These are phyloP conservation scores for Iselma pallidipennis DNA, from an alignment of 2,888 invertebrate genomes.

Conservation along the genomic window DNA sequence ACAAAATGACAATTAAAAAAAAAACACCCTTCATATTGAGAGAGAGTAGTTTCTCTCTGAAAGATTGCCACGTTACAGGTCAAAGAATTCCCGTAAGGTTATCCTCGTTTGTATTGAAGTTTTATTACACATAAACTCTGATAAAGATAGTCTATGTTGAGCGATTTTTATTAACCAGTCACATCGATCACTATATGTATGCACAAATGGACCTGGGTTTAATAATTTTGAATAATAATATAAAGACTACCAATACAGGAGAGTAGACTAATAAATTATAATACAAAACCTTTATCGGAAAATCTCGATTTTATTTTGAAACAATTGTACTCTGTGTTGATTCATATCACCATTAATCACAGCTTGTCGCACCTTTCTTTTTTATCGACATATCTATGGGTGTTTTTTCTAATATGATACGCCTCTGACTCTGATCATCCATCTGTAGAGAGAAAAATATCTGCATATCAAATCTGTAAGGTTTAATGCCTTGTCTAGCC, in stretches of 20 bases:
- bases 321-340: not conserved
- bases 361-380: not conserved
- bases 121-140: conserved; percentile 24
- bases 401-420: no score
- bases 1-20: not conserved
- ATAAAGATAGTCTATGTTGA: no score
- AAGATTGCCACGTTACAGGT: conserved; percentile 26
- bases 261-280: not conserved
- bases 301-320: not conserved
- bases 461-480: no score
- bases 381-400: no score
- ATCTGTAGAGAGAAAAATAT: not conserved
- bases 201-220: not conserved
- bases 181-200: conserved; percentile 19
- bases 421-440: no score
- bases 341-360: not conserved
- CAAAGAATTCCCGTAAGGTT: conserved; percentile 11
- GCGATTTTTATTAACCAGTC: not conserved
- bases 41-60: no score
- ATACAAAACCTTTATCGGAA: no score
- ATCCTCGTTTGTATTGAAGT: conserved; percentile 1
- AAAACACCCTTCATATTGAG: no score
- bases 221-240: not conserved
- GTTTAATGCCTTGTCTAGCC: no score
- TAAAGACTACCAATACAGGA: not conserved